A percentile compares a stretch with the other conserved stretches of the same genome.
phyloP scores from a whole-genome alignment of 2,797 vertebrate species.

The Scarus forsteni region DNA sequence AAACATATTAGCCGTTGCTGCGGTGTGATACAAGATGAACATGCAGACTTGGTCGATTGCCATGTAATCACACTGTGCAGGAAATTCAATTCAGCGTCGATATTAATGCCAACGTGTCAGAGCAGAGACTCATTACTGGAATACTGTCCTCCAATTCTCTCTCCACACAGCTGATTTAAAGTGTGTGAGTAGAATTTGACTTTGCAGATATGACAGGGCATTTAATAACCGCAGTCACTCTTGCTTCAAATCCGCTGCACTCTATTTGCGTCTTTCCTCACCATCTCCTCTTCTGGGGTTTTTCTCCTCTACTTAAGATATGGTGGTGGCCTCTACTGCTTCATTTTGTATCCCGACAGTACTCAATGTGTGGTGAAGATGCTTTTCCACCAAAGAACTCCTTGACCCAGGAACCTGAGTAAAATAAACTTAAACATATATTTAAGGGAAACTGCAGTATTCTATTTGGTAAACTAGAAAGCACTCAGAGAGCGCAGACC shows the following conservation, averaged over 20 bases:
- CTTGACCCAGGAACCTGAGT: no score
- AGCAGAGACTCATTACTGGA: background rate
- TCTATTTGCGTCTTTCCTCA: slow-evolving; percentile 4
- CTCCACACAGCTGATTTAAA: slow-evolving; percentile 7
- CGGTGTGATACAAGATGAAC: slow-evolving; percentile 19
- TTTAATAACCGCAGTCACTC: slow-evolving; percentile 45
- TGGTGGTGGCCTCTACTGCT: no score
- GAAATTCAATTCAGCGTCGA: slow-evolving; percentile 19
- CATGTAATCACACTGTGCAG: slow-evolving; percentile 7
- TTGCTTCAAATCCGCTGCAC: background rate
- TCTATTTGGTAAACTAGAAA: no score
- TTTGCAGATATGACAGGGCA: slow-evolving; percentile 9
- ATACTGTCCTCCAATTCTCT: slow-evolving; percentile 8
- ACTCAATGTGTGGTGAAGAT: no score
- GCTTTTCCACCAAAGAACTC: slow-evolving; percentile 25
- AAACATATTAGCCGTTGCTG: slow-evolving; percentile 3
- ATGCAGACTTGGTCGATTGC: background rate
- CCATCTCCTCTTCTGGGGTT: background rate
- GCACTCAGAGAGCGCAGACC: no score
- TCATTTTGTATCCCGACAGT: no score
- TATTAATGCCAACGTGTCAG: slow-evolving; percentile 21
- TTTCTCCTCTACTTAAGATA: no score
- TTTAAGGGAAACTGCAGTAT: no score
- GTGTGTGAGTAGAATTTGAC: slow-evolving; percentile 7
- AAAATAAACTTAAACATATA: no score